Evolutionary conservation across 2,113 vertebrate species (phyloP), one percentile per base, ranked within the genome.

Genomic region (Anoura caudifer): DNA sequence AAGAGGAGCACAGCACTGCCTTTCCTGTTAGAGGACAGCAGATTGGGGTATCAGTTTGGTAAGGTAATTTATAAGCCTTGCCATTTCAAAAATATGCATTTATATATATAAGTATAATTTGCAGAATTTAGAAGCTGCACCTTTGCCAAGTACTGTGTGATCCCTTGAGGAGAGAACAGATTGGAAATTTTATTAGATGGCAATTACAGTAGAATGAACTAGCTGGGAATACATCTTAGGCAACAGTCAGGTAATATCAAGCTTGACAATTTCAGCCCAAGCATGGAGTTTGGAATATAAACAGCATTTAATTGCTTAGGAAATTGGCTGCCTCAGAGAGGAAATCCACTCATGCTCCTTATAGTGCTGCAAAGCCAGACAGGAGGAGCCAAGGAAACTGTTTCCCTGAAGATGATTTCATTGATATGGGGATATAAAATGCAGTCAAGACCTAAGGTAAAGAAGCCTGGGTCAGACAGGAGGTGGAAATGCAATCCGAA

Each of bases 181-280:
- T 98, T 98, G 98, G 97, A 98, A 98, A 98, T 98, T 98, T 98
- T 98, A 98, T 98, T 98, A 98, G 97, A 98, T 97, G 96, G 95
- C 96, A 98, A 96, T 98, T 98, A 97, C 87, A 98, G 95, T 94
- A 97, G 96, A 97, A 90, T 95, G 96, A 98, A 96, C 97, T 98
- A 98, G 97, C 96, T 43, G 1, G 93, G 96, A 91, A 96, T 95
- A 87, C 81, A 61, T 98, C 96, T 97, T 97, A 95, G 97, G 95
- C 97, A 97, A 98, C 97, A 97, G 72, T 98, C 97, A 98, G 98
- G 98, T 98, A 98, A 97, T 97, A 97, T 96, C 93, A 96, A 98
- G 95, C 96, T 97, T 98, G 98, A 97, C 97, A 97, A 97, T 97
- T 96, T 98, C 95, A 96, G 85, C 75, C 88, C 91, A 88, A 97